Evolutionary conservation across 1,140 invertebrate species (phyloP), one percentile per base, ranked within the genome.

Genomic region (Brachionus rotundiformis): DNA sequence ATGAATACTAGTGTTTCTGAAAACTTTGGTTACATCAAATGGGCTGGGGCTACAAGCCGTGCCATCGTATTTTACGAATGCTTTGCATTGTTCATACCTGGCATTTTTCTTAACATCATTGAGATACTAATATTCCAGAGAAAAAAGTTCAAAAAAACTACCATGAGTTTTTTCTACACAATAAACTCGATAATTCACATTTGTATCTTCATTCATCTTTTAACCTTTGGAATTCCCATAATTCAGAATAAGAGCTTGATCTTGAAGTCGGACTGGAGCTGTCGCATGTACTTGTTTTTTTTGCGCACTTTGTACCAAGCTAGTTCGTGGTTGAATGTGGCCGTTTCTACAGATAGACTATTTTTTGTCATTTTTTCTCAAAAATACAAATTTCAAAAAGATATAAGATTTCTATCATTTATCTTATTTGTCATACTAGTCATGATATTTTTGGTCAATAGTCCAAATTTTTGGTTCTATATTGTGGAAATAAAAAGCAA

Each of bases 361-460:
- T n/a, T 68, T 6, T 68, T 68, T 36, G 33, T 68, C 8, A 16
- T 68, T 19, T 68, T 68, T 68, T 36, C 16, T 16, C 29, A 68
- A 7, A 68, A 68, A 36, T 68, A 19, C 31, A 68, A 68, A 33
- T 68, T 68, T 68, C 31, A 33, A 68, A 68, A 39, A 33, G n/a
- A 68, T 4, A 68, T 4, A 33, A 68, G 36, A 68, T 5, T 33
- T 1, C 8, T 68, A 23, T 16, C 63, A 8, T 16, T 33, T 13
- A 33, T 68, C 19, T 36, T 68, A 68, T 19, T 68, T 33, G 29
- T 36, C 16, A 68, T 68, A 36, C 36, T 68, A 19, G 29, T 36
- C 3, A 68, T 68, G 7, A 36, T 68, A 10, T 36, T 68, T 19
- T 33, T 68, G 29, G 13, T 36, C 16, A 68, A 68, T 36, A 68